Conservation (phyloP, 2,888 invertebrate genomes). For the Loripinus fragilis region DNA sequence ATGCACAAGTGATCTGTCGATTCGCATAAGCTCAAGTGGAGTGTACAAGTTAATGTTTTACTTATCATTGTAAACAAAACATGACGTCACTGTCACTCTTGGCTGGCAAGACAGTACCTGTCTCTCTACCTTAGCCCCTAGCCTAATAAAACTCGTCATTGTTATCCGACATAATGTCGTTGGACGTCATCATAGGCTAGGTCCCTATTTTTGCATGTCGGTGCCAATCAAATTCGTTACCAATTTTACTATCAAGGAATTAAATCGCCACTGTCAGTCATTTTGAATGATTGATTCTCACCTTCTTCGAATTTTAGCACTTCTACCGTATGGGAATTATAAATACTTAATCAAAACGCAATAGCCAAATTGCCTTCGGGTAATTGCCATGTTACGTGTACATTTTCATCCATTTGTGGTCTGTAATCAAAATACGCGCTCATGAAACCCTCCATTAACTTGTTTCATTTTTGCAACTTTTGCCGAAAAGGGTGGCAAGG, state of each 20-base stretch:
- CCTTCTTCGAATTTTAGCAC: neutral
- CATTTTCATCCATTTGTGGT: neutral
- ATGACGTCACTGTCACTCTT: too few species aligned
- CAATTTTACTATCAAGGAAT: neutral
- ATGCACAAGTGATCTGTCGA: too few species aligned
- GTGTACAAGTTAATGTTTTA: too few species aligned
- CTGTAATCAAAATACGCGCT: neutral
- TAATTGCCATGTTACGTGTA: neutral
- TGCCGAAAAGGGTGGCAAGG: constrained; percentile 1
- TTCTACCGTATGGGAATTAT: constrained; percentile 7
- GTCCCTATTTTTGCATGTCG: too few species aligned
- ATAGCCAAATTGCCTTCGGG: neutral
- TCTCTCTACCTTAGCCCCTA: too few species aligned
- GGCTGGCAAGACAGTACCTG: too few species aligned
- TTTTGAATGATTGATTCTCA: constrained; percentile 21
- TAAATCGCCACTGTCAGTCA: neutral
- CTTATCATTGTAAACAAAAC: too few species aligned
- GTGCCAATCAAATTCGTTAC: too few species aligned
- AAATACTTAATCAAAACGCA: constrained; percentile 21
- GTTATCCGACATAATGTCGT: too few species aligned
- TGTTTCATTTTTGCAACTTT: neutral
- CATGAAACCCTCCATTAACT: neutral
- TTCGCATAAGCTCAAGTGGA: too few species aligned
- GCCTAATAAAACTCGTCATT: neutral
- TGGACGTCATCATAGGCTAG: too few species aligned